Conservation (phyloP, 2,113 vertebrate genomes). For the Spheniscus mendiculus region DNA sequence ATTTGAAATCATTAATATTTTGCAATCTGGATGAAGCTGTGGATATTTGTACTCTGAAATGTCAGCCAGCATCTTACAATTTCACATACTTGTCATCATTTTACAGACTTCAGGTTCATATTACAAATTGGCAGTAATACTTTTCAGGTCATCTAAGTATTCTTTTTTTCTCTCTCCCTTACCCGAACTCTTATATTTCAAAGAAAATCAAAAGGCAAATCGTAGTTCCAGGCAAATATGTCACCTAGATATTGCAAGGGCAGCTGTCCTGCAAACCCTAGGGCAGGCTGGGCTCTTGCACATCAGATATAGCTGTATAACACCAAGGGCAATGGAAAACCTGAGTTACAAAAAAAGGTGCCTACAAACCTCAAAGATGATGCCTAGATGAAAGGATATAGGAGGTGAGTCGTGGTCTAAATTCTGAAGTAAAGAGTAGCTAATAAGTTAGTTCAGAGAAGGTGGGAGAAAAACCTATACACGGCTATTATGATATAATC, state of each 20-base stretch:
- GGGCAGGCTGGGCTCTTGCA: background rate
- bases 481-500: fast-evolving
- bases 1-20: constrained; percentile 59
- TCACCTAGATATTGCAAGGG: background rate
- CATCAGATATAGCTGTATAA: fast-evolving
- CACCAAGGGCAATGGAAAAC: background rate
- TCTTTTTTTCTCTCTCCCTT: background rate
- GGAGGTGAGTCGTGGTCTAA: background rate
- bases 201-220: background rate
- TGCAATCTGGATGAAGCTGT: constrained; percentile 62
- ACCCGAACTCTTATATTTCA: background rate
- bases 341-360: background rate
- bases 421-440: background rate
- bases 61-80: constrained; percentile 54
- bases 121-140: background rate
- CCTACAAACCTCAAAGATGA: background rate
- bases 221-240: background rate
- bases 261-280: background rate
- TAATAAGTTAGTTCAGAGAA: background rate
- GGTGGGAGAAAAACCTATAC: background rate
- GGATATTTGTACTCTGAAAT: constrained; percentile 58
- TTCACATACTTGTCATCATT: constrained; percentile 56
- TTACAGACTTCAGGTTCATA: constrained; percentile 44
- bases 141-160: constrained; percentile 25
- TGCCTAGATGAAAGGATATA: no score